phyloP scores from a whole-genome alignment of 2,888 invertebrate genomes.

The Ochropleura plecta region DNA sequence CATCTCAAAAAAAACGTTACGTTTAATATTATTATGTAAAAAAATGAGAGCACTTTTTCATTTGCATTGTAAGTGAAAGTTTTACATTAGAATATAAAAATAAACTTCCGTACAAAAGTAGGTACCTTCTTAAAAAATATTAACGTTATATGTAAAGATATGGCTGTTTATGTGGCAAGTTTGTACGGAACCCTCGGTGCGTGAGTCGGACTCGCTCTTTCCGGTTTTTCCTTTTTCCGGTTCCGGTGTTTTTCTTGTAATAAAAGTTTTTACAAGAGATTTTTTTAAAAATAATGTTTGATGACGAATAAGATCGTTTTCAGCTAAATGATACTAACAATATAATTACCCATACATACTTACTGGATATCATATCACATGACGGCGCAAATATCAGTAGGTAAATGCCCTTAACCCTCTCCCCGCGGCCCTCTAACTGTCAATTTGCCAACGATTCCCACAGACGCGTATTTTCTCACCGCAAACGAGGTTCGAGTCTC shows the following conservation, averaged over 20 bases:
- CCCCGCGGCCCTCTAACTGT: conserved; percentile 8
- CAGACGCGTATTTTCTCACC: conserved; percentile 36
- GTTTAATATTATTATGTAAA: conserved; percentile 23
- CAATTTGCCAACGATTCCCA: conserved; percentile 39
- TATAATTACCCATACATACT: neutral
- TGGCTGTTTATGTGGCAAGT: too few relatives aligned
- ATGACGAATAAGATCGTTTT: neutral
- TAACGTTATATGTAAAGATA: too few relatives aligned
- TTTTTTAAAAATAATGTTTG: neutral
- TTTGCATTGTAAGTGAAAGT: conserved; percentile 46
- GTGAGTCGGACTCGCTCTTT: too few relatives aligned
- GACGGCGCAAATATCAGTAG: conserved; percentile 3
- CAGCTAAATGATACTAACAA: neutral
- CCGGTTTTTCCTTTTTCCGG: too few relatives aligned
- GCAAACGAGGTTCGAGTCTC: conserved; percentile 35
- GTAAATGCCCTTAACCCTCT: conserved; percentile 12
- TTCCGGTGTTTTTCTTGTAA: too few relatives aligned
- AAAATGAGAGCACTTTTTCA: conserved; percentile 46
- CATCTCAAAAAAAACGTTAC: conserved; percentile 13
- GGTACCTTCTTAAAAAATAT: neutral
- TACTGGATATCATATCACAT: conserved; percentile 1
- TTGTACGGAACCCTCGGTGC: too few relatives aligned
- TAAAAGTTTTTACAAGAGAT: too few relatives aligned
- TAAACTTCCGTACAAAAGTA: neutral
- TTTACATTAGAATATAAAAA: conserved; percentile 11